Base-by-base conservation (phyloP, 2,113 vertebrate species). In the Lichenostomus cassidix region DNA sequence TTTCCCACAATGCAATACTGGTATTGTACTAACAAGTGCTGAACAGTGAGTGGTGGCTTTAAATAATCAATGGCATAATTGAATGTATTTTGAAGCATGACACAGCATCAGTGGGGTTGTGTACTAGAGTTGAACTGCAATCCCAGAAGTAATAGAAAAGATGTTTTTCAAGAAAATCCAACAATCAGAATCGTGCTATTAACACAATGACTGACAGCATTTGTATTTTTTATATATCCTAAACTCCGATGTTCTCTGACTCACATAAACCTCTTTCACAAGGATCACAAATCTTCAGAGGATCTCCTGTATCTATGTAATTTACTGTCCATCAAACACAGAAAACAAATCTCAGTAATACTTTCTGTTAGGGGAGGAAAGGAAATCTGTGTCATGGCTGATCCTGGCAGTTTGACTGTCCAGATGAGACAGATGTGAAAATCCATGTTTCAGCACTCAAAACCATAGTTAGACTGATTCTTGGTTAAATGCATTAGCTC, bases 361-460 rank as follows among this genome's bases (percentile, higher is more conserved):
- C 78, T 97, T 97, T 96, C 90, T 24, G n/a, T 96, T 93, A 84
- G 59, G 83, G 71, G 50, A 78, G 85, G 96, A 96, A 97, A 96
- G 94, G 81, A 92, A 86, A 80, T 94, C 93, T 96, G 59, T 87
- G 35, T 77, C 56, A 29, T 82, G 83, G 97, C 96, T 96, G 94
- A 93, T 63, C 29, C 77, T 55, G 90, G 92, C 25, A 29, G 90
- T 94, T 98, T 96, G n/a, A 50, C 96, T 96, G 97, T 96, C 92
- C 97, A 97, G 93, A 97, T 97, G 84, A 96, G 92, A 96, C 85
- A 95, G 94, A 95, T 96, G 97, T 97, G 96, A 98, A 98, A 98
- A 96, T 96, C 96, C 96, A 97, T 96, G 88, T 98, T 98, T 98
- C 87, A 96, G 94, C 95, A 96, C 93, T 95, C 77, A 68, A 96